These are phyloP conservation scores for Tinea trinotella DNA, from an alignment of 2,888 invertebrate species.

Conservation along the genomic window DNA sequence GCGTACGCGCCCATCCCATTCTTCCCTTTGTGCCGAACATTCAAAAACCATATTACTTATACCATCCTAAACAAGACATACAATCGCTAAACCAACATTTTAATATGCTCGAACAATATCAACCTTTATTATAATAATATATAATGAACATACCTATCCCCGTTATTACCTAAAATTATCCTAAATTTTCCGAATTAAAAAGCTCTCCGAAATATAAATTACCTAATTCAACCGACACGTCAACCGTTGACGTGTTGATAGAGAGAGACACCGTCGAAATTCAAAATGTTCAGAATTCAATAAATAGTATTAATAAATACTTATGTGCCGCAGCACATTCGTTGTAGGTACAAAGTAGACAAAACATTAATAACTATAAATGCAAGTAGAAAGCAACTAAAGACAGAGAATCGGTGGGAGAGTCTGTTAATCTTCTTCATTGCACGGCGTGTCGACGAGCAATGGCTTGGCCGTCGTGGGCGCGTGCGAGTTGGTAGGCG, in stretches of 20 bases:
- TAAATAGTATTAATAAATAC: constrained; percentile 1
- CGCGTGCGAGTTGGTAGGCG: constrained; percentile 35
- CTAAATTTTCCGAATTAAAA: constrained; percentile 47
- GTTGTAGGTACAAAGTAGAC: constrained; percentile 7
- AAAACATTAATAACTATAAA: background rate
- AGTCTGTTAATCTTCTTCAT: constrained; percentile 57
- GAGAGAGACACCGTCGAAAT: constrained; percentile 35
- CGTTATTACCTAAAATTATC: constrained; percentile 45
- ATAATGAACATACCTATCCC: constrained; percentile 33
- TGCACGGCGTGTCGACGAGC: constrained; percentile 60
- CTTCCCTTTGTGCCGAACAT: constrained; percentile 30
- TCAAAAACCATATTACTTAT: constrained; percentile 38
- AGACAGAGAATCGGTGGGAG: constrained; percentile 19
- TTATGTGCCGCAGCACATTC: background rate
- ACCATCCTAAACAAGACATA: constrained; percentile 38
- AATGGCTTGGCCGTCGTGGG: constrained; percentile 45
- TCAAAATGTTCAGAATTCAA: background rate
- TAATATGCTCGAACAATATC: constrained; percentile 21
- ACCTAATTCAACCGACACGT: constrained; percentile 30
- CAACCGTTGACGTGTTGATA: constrained; percentile 19
- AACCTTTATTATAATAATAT: constrained; percentile 13
- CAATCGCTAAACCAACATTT: constrained; percentile 39
- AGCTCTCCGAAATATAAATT: constrained; percentile 43
- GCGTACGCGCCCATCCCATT: background rate
- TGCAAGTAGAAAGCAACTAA: background rate